phyloP scores from a whole-genome alignment of 2,113 vertebrate species.

The Odontophorus gujanensis region DNA sequence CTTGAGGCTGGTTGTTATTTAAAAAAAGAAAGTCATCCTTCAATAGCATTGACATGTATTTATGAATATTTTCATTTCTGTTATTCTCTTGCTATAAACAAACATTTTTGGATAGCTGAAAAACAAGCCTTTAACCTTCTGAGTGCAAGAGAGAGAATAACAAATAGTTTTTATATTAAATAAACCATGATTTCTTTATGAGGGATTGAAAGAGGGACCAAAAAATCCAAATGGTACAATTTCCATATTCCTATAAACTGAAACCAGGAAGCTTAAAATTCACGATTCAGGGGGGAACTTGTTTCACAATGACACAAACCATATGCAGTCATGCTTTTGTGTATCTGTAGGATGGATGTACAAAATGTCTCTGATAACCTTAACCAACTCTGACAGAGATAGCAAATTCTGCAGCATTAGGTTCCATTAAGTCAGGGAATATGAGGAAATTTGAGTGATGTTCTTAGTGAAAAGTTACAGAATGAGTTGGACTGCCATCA shows the following conservation, averaged over 20 bases:
- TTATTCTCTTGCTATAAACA: background rate
- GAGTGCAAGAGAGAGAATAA: background rate
- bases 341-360: background rate
- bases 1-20: conserved; percentile 4
- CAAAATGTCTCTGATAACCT: accelerated
- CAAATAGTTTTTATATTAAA: background rate
- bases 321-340: background rate
- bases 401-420: background rate
- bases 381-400: background rate
- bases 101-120: background rate
- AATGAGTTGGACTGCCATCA: background rate
- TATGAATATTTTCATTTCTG: background rate
- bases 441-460: background rate
- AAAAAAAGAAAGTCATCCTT: background rate
- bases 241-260: background rate
- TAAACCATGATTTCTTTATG: background rate
- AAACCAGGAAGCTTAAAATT: background rate
- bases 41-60: background rate
- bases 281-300: background rate
- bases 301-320: background rate
- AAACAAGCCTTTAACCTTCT: background rate
- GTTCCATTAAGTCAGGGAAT: background rate
- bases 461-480: background rate
- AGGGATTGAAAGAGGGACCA: background rate
- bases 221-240: background rate